A percentile compares a stretch with the other conserved stretches of the same genome.
phyloP scores from a whole-genome alignment of 2,888 invertebrate genomes.

The Prosopocoilus inquinatus region DNA sequence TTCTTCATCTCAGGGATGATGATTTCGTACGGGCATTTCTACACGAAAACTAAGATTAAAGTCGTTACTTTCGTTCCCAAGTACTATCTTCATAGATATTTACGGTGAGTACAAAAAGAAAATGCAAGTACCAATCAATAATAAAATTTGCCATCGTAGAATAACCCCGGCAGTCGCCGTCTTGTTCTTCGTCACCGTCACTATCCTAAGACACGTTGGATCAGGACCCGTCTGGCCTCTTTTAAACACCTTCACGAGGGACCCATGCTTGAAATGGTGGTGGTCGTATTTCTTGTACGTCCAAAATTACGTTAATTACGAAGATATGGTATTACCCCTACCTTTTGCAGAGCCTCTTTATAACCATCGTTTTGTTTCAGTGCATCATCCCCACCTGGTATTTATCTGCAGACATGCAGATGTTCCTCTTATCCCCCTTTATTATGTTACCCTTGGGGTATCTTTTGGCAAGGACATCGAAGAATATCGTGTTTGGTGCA shows the following conservation, averaged over 20 bases:
- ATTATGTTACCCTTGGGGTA: conserved; percentile 3
- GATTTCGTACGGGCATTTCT: conserved; percentile 13
- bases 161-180: conserved; percentile 16
- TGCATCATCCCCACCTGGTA: conserved; percentile 18
- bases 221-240: conserved; percentile 13
- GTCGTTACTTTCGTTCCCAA: conserved; percentile 4
- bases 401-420: conserved; percentile 18
- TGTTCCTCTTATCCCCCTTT: conserved; percentile 16
- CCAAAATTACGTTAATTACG: conserved; percentile 19
- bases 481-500: not conserved
- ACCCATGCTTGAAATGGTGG: conserved; percentile 17
- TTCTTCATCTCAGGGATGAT: conserved; percentile 18
- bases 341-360: not conserved
- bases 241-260: not conserved
- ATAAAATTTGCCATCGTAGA: not conserved
- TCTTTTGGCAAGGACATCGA: not conserved
- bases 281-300: conserved; percentile 19
- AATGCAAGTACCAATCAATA: not conserved
- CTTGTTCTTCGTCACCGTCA: conserved; percentile 12
- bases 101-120: not conserved
- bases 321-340: conserved; percentile 15
- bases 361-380: conserved; percentile 3
- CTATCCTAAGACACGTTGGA: conserved; percentile 6
- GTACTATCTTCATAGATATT: conserved; percentile 12
- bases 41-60: conserved; percentile 9